Percentiles rank a stretch among this genome's conserved stretches.
These are phyloP conservation scores for Hyposoter didymator DNA, from an alignment of 2,888 invertebrate species.

Conservation along the genomic window DNA sequence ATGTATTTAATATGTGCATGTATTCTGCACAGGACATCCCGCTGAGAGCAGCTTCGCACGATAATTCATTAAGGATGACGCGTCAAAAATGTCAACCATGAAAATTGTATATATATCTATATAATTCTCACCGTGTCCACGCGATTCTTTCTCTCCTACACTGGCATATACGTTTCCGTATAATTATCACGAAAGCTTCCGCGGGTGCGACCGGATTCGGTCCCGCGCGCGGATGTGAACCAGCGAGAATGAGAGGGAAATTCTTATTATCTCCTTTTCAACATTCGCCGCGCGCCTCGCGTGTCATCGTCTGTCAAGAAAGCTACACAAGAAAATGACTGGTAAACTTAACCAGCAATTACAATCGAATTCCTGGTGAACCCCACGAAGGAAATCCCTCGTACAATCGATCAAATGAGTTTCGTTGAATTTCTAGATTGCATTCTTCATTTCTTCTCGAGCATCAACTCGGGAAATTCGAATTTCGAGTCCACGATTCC, in stretches of 20 bases:
- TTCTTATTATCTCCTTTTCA: constrained; percentile 39
- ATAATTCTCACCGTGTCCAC: constrained; percentile 29
- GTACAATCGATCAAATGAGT: neutral
- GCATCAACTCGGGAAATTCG: neutral
- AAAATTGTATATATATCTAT: neutral
- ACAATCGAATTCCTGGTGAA: neutral
- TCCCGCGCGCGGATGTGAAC: constrained; percentile 1
- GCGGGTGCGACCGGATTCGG: constrained; percentile 44
- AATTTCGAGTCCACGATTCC: neutral
- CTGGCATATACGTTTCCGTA: constrained; percentile 42
- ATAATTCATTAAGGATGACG: constrained; percentile 74
- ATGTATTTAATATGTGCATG: neutral
- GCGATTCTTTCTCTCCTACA: constrained; percentile 32
- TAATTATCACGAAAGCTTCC: constrained; percentile 67
- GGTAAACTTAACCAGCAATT: constrained; percentile 6
- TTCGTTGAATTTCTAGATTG: neutral
- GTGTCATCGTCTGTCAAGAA: constrained; percentile 33
- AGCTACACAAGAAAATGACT: neutral
- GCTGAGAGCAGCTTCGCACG: constrained; percentile 70
- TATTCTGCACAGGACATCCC: constrained; percentile 56
- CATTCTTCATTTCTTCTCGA: neutral
- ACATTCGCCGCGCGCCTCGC: constrained; percentile 49
- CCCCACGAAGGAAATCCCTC: neutral
- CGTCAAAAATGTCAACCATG: constrained; percentile 69
- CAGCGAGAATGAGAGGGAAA: constrained; percentile 38